Conservation (phyloP, 1,140 invertebrate species). For the Cataglyphis hispanica region DNA sequence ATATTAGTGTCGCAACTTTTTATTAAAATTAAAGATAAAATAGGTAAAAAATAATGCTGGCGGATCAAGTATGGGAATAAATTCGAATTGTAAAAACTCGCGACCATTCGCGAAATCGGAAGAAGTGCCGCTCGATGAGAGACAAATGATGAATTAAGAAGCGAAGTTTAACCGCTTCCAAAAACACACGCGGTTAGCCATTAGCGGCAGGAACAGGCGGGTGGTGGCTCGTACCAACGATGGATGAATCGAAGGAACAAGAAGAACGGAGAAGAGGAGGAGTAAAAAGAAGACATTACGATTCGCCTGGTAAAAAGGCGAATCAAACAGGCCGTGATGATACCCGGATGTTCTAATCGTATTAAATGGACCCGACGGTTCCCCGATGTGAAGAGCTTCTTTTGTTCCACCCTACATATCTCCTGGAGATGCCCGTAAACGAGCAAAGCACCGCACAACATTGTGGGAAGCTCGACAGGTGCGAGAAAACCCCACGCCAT, state of each 20-base stretch:
- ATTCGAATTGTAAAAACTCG: slow-evolving; percentile 4
- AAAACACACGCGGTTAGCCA: slow-evolving; percentile 61
- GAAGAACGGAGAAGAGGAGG: slow-evolving; percentile 34
- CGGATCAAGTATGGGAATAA: background rate
- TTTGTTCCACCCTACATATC: slow-evolving; percentile 48
- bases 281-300: slow-evolving; percentile 71
- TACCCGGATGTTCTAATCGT: slow-evolving; percentile 72
- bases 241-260: slow-evolving; percentile 42
- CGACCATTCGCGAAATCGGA: background rate
- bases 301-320: slow-evolving; percentile 68
- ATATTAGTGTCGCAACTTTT: background rate
- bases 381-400: slow-evolving; percentile 53
- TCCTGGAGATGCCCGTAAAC: slow-evolving; percentile 70
- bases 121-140: slow-evolving; percentile 24
- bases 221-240: slow-evolving; percentile 32
- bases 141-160: slow-evolving; percentile 49
- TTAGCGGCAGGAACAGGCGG: slow-evolving; percentile 54
- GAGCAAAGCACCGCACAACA: slow-evolving; percentile 67
- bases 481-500: slow-evolving; percentile 59
- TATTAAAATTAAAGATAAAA: background rate
- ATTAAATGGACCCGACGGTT: slow-evolving; percentile 75
- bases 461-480: slow-evolving; percentile 77
- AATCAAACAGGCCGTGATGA: slow-evolving; percentile 75
- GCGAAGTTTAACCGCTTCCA: slow-evolving; percentile 37
- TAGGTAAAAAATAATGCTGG: background rate